Conservation (phyloP, 2,797 vertebrate species). For the Thamnophis elegans region DNA sequence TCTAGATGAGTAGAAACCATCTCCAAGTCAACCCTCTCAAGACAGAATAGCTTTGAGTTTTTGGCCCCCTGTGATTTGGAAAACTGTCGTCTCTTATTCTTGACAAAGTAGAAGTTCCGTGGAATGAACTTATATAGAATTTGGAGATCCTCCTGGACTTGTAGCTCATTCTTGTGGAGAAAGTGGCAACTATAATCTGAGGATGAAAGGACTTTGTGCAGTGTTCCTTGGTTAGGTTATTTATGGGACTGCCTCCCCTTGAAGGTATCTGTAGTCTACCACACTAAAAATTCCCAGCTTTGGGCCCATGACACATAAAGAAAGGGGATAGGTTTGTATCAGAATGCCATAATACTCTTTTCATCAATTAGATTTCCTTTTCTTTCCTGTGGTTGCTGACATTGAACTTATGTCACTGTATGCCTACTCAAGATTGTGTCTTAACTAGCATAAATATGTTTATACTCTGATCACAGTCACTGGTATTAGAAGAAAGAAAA, state of each 20-base stretch:
- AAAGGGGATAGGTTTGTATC: background rate
- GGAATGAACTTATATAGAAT: background rate
- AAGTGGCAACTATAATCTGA: background rate
- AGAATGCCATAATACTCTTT: background rate
- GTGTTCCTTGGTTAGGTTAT: background rate
- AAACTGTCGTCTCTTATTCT: background rate
- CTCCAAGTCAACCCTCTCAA: background rate
- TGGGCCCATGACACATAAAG: background rate
- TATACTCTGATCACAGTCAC: background rate
- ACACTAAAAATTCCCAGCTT: background rate
- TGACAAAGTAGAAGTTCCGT: background rate
- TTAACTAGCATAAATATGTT: background rate
- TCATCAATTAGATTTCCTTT: background rate
- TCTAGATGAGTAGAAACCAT: background rate
- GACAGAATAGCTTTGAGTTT: background rate
- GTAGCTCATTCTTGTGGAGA: background rate
- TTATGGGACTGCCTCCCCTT: background rate
- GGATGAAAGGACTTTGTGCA: background rate
- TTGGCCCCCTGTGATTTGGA: background rate
- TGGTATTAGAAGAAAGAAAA: background rate
- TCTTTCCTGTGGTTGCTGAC: background rate
- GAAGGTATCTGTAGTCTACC: background rate
- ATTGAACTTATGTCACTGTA: background rate
- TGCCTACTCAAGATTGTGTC: background rate
- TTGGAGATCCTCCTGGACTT: background rate